Evolutionary conservation across 1,140 invertebrate species (phyloP), one percentile per base, ranked within the genome.

Genomic region (Sipha flava): DNA sequence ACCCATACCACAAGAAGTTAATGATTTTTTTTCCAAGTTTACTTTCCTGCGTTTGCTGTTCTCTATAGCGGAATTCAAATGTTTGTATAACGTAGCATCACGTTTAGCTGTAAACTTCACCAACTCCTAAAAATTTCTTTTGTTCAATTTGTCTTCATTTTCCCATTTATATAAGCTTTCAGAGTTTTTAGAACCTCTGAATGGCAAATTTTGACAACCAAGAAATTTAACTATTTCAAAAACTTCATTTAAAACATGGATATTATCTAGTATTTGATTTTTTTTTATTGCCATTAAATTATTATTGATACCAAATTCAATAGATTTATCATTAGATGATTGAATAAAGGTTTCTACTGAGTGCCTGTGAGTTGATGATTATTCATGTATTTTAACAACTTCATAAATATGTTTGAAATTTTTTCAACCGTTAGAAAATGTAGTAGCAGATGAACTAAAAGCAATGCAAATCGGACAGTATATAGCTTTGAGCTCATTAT

Each of bases 111-210:
- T 37, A 49, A 77, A 77, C 3, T 52, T 7, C 0, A 77, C 49
- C n/a, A 77, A 37, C n/a, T 77, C 72, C 31, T 57, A 54, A 57
- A 54, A 77, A 37, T 77, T 57, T 23, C 45, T 31, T 23, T 77
- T 49, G n/a, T 77, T 77, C 4, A 37, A 23, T 34, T 49, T 54
- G 7, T 52, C 31, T 52, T 31, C 43, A 57, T 64, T 31, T 9
- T 64, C 21, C 62, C 62, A 64, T 10, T 37, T 64, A 14, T 64
- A 64, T 12, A 64, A 3, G 2, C 59, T 64, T 64, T 64, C 59
- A 40, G 31, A 64, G 2, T 64, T 64, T 12, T 3, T 64, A 64
- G 62, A 10, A 40, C 31, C 18, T 64, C 31, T 40, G 2, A 64
- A 40, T 21, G 62, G 10, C 1, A 64, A n/a, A 37, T 64, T 64